Evolutionary conservation across 2,797 vertebrate genomes (phyloP), one percentile per base, ranked within the genome.

Genomic region (Aldrovandia affinis): DNA sequence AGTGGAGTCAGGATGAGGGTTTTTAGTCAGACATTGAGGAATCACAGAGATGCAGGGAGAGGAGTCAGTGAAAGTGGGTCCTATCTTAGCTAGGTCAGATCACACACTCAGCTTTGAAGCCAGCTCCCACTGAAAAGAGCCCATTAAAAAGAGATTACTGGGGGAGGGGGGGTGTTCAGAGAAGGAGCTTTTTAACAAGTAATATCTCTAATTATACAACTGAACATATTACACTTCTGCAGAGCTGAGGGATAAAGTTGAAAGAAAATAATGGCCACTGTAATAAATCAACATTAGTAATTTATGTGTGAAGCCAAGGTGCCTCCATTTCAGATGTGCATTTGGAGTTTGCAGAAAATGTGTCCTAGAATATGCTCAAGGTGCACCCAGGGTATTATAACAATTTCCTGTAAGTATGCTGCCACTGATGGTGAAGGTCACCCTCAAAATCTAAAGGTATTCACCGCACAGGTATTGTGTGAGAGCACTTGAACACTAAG

Each of bases 71-170:
- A 18, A 54, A 47, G 33, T 57, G 52, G 28, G 47, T 52, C 47
- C 28, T 50, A 54, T 54, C 20, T 14, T 68, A 61, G 83, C 47
- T 79, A 33, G 50, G 44, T 52, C 79, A 61, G 63, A 44, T 63
- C 78, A 55, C 78, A 68, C 10, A 39, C 36, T 61, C 28, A 80
- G 78, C 59, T 44, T 33, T 80, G 50, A 75, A 55, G 78, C 83
- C 83, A n/a, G 18, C 55, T 18, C 59, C 44, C 77, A 22, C 30
- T 36, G 59, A 65, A 65, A 80, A 80, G 44, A 68, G 78, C 59
- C 78, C 65, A 50, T 68, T 84, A 85, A 85, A 85, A 75, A 83
- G 28, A 85, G 80, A 85, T 81, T 82, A 80, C 78, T 22, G 33
- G 15, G 52, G 20, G 44, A 30, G 33, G 15, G 52, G 20, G 44